Conservation (phyloP, 2,797 vertebrate species). For the Anniella stebbinsi region DNA sequence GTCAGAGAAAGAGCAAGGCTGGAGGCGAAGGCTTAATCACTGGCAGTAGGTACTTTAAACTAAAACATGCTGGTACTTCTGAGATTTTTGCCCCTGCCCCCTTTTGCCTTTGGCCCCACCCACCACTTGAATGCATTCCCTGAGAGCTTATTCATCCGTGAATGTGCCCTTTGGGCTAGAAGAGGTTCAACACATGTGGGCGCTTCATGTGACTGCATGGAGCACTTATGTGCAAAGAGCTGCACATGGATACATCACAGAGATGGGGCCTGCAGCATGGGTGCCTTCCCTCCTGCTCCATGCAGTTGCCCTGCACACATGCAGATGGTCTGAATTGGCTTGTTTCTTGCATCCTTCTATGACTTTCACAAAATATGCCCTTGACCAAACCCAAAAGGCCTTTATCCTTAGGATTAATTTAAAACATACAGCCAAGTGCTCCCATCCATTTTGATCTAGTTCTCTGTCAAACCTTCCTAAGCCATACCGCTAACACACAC, state of each 20-base stretch:
- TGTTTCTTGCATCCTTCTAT: background rate
- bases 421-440: conserved; percentile 37
- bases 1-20: no score
- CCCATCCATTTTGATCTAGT: conserved; percentile 54
- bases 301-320: background rate
- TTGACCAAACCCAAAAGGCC: conserved; percentile 28
- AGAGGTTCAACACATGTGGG: background rate
- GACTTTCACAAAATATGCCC: conserved; percentile 14
- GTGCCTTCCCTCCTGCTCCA: background rate
- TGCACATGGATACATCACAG: background rate
- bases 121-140: no score
- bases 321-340: background rate
- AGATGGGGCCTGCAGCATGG: background rate
- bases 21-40: no score
- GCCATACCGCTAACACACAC: conserved; percentile 32
- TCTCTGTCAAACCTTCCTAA: conserved; percentile 57
- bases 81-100: no score
- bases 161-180: no score
- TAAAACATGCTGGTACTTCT: no score
- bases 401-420: conserved; percentile 44
- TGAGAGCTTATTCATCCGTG: no score
- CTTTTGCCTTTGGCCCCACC: no score
- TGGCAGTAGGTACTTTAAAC: no score
- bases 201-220: background rate
- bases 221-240: no score